Percentiles rank a stretch among this genome's conserved stretches.
These are phyloP conservation scores for Magallana angulata DNA, from an alignment of 1,140 invertebrate genomes.

Conservation along the genomic window DNA sequence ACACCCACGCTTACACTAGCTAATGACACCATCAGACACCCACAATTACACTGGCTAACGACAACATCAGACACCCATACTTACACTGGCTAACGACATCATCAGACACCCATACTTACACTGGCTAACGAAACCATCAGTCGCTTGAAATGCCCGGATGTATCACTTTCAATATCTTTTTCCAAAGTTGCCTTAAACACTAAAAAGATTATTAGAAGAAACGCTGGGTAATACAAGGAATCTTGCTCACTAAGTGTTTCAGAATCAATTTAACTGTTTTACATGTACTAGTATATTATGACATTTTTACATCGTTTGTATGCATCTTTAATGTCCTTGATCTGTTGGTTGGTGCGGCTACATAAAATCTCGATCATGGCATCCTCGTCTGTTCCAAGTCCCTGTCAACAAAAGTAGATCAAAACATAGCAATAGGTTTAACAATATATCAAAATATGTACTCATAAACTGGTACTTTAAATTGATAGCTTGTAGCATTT, in stretches of 20 bases:
- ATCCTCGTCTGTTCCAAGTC: constrained; percentile 81
- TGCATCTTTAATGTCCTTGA: constrained; percentile 76
- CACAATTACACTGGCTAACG: no score
- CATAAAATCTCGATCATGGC: constrained; percentile 81
- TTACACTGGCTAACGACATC: no score
- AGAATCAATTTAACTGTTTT: no score
- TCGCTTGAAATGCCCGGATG: constrained; percentile 79
- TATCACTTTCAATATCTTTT: constrained; percentile 78
- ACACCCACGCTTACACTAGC: no score
- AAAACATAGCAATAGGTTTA: no score
- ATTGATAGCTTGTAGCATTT: no score
- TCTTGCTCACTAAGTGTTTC: no score
- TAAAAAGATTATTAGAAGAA: constrained; percentile 54
- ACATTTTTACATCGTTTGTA: constrained; percentile 77
- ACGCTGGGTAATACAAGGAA: no score
- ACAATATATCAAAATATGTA: no score
- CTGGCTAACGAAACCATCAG: constrained; percentile 77
- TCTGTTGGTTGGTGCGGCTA: constrained; percentile 80
- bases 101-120: constrained; percentile 64
- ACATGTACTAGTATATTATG: background rate
- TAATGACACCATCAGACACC: no score
- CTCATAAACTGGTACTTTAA: no score
- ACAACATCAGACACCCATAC: no score
- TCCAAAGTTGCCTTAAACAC: constrained; percentile 76
- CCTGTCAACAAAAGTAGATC: constrained; percentile 64